Conservation (phyloP, 2,888 invertebrate species). For the Balanococcus diminutus region DNA sequence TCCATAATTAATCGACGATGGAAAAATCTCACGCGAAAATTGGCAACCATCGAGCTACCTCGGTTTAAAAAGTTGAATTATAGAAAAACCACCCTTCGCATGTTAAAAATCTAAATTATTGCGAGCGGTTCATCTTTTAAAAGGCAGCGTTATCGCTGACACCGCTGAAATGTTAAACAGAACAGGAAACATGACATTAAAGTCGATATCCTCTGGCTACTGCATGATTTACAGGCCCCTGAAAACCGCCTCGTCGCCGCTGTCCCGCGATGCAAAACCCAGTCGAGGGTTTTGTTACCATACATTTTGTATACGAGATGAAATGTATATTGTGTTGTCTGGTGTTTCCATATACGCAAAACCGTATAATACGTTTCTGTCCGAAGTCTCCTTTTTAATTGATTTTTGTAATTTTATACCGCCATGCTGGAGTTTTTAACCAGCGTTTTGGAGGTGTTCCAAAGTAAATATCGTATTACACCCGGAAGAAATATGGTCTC, state of each 20-base stretch:
- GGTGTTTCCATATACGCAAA: not conserved
- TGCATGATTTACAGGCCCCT: not conserved
- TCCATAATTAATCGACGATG: not conserved
- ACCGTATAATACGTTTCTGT: not conserved
- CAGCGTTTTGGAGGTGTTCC: not conserved
- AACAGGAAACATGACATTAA: conserved; percentile 29
- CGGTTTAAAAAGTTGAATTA: not conserved
- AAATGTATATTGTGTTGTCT: no score
- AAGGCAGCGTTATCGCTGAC: conserved; percentile 17
- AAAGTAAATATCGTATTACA: not conserved
- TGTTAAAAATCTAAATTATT: conserved; percentile 21
- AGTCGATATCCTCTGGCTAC: conserved; percentile 32
- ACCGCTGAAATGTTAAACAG: conserved; percentile 11
- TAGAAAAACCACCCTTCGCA: not conserved
- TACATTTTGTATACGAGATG: not conserved
- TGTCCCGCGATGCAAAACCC: not conserved
- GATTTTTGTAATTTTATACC: not conserved
- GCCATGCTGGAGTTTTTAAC: not conserved
- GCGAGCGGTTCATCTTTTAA: not conserved
- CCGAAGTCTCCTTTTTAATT: not conserved
- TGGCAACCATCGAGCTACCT: not conserved
- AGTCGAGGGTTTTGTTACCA: not conserved
- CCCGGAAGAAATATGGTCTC: not conserved
- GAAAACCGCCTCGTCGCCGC: not conserved
- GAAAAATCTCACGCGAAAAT: not conserved